Evolutionary conservation across 2,797 vertebrate species (phyloP), one percentile per base, ranked within the genome.

Genomic region (Manis crassicaudata): DNA sequence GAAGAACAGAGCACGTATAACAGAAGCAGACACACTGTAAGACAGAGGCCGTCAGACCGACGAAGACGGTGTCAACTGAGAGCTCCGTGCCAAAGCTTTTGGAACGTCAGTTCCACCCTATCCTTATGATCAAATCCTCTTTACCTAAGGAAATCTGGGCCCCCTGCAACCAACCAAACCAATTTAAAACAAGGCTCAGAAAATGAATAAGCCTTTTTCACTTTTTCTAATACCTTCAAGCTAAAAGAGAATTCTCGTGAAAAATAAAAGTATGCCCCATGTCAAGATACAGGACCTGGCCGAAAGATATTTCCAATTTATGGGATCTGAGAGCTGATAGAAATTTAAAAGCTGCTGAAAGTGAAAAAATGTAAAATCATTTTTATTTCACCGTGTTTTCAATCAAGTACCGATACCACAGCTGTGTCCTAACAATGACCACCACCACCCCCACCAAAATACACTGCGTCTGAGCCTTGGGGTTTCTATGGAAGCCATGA

Each of bases 301-400:
- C 67, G 76, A 84, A 85, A 40, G 88, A 85, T 27, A 73, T 56
- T 96, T 63, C 54, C 23, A 73, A 23, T 88, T 65, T 80, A 60
- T 1, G 7, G 46, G 35, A 56, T 37, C 11, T 32, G 40, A 54
- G 0, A 85, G 67, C 62, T 6, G 72, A 35, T 0, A 52, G 62
- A 43, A 62, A 90, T 46, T 62, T 88, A 29, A 84, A 81, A 77
- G 60, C 52, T 81, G 60, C 3, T 60, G 62, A 81, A 75, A 67
- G 18, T 20, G 10, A 46, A 46, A 23, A 18, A 0, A 2, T 3
- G 18, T 12, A 37, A 40, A 50, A n/a, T 40, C 4, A 17, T 32
- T 77, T 88, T 62, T 77, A 70, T 37, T 86, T 72, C 40, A 65
- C n/a, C 20, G 29, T 27, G 46, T 81, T 94, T 95, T 94, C 56